A percentile compares a stretch with the other conserved stretches of the same genome.
Evolutionary conservation across 1,140 invertebrate species (phyloP).

Genomic region (Atta cephalotes): DNA sequence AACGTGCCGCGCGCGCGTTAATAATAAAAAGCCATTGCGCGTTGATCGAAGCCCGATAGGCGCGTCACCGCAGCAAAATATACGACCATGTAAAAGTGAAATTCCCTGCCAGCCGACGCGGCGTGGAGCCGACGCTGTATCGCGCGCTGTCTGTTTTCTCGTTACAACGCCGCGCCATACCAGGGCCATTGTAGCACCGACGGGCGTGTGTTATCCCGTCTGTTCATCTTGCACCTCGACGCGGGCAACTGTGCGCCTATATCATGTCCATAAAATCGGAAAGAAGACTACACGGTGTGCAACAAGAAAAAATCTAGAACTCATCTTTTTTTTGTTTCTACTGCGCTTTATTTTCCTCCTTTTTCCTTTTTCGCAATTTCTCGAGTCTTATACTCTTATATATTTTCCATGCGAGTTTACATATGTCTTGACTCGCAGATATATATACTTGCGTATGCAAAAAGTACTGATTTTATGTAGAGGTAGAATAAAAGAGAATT

Average conservation of each 20-base stretch:
- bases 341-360: background rate
- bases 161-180: conserved; percentile 47
- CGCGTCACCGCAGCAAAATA: conserved; percentile 56
- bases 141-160: conserved; percentile 55
- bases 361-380: background rate
- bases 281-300: conserved; percentile 64
- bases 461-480: conserved; percentile 1
- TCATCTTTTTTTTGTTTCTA: background rate
- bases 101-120: conserved; percentile 40
- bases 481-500: background rate
- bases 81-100: conserved; percentile 68
- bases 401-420: background rate
- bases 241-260: conserved; percentile 52
- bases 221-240: conserved; percentile 64
- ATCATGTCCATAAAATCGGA: conserved; percentile 68
- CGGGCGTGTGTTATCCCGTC: conserved; percentile 62
- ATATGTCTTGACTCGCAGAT: background rate
- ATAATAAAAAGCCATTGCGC: conserved; percentile 61
- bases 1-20: conserved; percentile 60
- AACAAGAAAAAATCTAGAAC: conserved; percentile 19
- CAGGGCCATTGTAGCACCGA: conserved; percentile 43
- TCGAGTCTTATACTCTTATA: background rate
- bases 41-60: conserved; percentile 72
- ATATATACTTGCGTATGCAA: background rate
- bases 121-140: conserved; percentile 52